These are phyloP conservation scores for Yponomeuta evonymella DNA, from an alignment of 2,888 invertebrate genomes.

Conservation along the genomic window DNA sequence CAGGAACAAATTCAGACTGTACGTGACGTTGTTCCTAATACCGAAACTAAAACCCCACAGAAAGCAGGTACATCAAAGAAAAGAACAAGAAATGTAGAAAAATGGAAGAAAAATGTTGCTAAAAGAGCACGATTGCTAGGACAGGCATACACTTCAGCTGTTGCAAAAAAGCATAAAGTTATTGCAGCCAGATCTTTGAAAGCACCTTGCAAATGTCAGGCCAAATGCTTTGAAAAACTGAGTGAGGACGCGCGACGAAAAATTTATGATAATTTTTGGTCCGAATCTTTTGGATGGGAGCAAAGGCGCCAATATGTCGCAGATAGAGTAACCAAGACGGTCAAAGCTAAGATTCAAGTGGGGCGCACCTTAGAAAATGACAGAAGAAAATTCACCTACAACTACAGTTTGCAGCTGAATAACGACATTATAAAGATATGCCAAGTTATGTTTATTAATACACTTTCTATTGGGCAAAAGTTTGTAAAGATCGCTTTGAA, in stretches of 20 bases:
- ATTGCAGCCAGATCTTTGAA: conserved; percentile 13
- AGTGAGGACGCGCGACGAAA: conserved; percentile 7
- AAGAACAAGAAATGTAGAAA: conserved; percentile 6
- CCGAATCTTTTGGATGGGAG: conserved; percentile 10
- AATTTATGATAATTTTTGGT: conserved; percentile 14
- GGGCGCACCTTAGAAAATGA: conserved; percentile 9
- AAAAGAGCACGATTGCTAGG: conserved; percentile 13
- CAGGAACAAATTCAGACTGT: not conserved
- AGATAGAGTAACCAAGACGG: conserved; percentile 12
- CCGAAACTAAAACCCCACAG: not conserved
- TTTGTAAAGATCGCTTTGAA: conserved; percentile 13
- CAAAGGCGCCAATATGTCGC: conserved; percentile 15
- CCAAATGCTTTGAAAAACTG: conserved; percentile 15
- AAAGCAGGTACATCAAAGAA: conserved; percentile 8
- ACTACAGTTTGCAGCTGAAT: conserved; percentile 11
- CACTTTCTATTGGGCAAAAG: conserved; percentile 11
- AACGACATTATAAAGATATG: conserved; percentile 1
- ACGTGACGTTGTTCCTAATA: not conserved
- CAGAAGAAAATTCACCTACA: conserved; percentile 15
- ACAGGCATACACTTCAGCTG: not conserved
- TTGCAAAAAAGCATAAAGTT: conserved; percentile 13
- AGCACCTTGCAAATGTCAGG: conserved; percentile 12
- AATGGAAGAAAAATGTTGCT: conserved; percentile 9
- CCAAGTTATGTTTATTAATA: conserved; percentile 17
- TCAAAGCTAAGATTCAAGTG: not conserved